phyloP scores from a whole-genome alignment of 2,888 invertebrate species.

The Spodoptera exigua region DNA sequence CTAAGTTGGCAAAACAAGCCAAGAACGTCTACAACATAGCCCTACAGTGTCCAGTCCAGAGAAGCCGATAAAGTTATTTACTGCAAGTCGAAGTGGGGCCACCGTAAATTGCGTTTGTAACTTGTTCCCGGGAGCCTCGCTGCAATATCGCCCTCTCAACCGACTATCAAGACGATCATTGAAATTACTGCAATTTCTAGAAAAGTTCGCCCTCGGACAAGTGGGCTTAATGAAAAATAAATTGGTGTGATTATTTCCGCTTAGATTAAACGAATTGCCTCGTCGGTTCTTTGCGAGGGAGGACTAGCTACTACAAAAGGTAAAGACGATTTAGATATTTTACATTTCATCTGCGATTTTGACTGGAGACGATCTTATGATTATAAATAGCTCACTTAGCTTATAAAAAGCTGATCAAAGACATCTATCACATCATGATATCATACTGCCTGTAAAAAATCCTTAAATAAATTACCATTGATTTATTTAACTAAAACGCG shows the following conservation, averaged over 20 bases:
- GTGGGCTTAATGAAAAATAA: conserved; percentile 38
- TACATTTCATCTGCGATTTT: too few species aligned
- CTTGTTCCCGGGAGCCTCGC: conserved; percentile 71
- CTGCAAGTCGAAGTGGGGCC: conserved; percentile 75
- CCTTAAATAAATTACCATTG: conserved; percentile 1
- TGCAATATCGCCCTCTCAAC: conserved; percentile 68
- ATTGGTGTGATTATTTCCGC: conserved; percentile 22
- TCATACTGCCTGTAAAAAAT: neutral
- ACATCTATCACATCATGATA: too few species aligned
- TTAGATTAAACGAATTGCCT: conserved; percentile 6
- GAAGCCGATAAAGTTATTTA: conserved; percentile 80
- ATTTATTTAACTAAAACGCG: conserved; percentile 23
- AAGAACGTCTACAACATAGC: conserved; percentile 35
- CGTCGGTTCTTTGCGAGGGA: too few species aligned
- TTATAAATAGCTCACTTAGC: too few species aligned
- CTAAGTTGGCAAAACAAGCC: conserved; percentile 15
- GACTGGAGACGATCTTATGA: too few species aligned
- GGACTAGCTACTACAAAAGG: too few species aligned
- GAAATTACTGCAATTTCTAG: conserved; percentile 54
- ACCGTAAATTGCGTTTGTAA: conserved; percentile 82
- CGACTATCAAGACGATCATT: conserved; percentile 53
- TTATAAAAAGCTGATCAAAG: too few species aligned
- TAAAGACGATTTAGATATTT: too few species aligned
- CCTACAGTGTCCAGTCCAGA: conserved; percentile 66
- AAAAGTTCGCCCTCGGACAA: conserved; percentile 29